Evolutionary conservation across 1,140 invertebrate genomes (phyloP).

Genomic region (Alviniconcha marisindica): DNA sequence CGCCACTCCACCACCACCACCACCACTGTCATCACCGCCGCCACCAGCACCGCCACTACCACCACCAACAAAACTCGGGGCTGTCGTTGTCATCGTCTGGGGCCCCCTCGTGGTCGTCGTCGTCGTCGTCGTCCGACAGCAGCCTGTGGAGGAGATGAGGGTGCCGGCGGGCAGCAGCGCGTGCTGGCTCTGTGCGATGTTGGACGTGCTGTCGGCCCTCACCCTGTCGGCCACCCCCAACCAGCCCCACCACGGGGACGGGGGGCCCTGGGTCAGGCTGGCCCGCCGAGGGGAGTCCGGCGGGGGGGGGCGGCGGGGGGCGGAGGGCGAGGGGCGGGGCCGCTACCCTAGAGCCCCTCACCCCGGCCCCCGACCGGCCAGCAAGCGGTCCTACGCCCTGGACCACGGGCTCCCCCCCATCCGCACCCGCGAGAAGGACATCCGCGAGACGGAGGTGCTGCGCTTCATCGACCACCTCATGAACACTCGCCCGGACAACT

Average conservation of each 20-base stretch:
- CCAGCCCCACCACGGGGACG: neutral
- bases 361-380: neutral
- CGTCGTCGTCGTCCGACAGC: neutral
- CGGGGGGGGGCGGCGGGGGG: neutral
- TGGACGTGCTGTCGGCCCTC: conserved; percentile 34
- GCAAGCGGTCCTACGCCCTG: neutral
- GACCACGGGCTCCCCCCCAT: neutral
- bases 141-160: conserved; percentile 8
- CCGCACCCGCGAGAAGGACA: neutral
- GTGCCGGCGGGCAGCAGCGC: conserved; percentile 26
- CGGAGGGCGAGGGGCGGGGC: neutral
- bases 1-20: no score
- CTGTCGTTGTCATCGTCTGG: neutral
- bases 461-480: conserved; percentile 31
- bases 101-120: conserved; percentile 2
- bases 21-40: no score
- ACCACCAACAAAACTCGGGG: neutral
- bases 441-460: conserved; percentile 21
- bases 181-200: conserved; percentile 34
- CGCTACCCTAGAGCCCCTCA: neutral
- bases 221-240: conserved; percentile 3
- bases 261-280: neutral
- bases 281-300: neutral
- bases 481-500: neutral
- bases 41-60: no score